Evolutionary conservation across 2,113 vertebrate genomes (phyloP), one percentile per base, ranked within the genome.

Genomic region (Rutilus rutilus): DNA sequence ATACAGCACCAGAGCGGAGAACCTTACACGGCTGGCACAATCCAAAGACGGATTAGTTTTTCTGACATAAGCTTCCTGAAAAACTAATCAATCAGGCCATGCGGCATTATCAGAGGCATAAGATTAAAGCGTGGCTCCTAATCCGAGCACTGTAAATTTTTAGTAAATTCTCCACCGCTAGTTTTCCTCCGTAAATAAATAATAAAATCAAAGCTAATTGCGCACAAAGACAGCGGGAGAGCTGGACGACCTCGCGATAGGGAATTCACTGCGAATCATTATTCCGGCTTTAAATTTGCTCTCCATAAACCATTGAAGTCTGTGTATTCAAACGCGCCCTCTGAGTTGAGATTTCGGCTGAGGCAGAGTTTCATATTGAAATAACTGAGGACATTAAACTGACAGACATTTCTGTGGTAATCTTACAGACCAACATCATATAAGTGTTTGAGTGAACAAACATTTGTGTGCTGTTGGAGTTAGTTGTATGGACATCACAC

Each of bases 1-100:
- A 97, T 96, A 97, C 97, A 97, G 95, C 96, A 95, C 94, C 95
- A 90, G 92, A 94, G 95, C 91, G 91, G 94, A 94, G 95, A 96
- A 95, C 96, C 96, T 96, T 97, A 97, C 96, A 97, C 95, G 93
- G 94, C 95, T 93, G 96, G 93, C 95, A 97, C 96, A 97, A 96
- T 95, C 95, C 96, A 93, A 96, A 98, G 95, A 95, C 88, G 95
- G 96, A 97, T 97, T 97, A 96, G 94, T 95, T 96, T 97, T 97
- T 97, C 96, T 96, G 96, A 97, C 96, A 97, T 96, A 96, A 96
- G 96, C 96, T 96, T 96, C 92, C 96, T 96, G 94, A 96, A 97
- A 97, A 97, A 96, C 94, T 94, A 96, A 98, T 97, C 97, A 97
- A 97, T 98, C 97, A 96, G 95, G 90, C 94, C 92, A 90, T 93